These are phyloP conservation scores for Merodon equestris DNA, from an alignment of 2,888 invertebrate genomes.

Conservation along the genomic window DNA sequence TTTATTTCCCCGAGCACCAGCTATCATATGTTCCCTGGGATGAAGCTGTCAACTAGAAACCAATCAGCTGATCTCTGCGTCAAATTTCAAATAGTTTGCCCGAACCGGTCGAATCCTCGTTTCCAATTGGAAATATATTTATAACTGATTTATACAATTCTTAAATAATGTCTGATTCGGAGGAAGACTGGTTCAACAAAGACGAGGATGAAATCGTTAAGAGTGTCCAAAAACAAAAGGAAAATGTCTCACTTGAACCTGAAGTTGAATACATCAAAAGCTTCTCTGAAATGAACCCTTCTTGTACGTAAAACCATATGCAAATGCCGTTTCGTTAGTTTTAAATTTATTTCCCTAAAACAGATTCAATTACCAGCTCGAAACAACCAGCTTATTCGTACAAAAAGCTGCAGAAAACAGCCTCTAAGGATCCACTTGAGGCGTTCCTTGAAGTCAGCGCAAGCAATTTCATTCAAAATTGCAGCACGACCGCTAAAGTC, in stretches of 20 bases:
- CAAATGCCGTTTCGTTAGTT: not conserved
- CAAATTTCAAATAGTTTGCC: too few species aligned
- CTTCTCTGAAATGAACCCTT: constrained; percentile 53
- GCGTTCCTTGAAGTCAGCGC: constrained; percentile 72
- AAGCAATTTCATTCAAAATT: constrained; percentile 69
- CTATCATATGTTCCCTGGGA: too few species aligned
- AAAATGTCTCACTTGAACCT: constrained; percentile 46
- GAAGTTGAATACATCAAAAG: constrained; percentile 58
- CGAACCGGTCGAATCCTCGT: too few species aligned
- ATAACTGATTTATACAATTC: too few species aligned
- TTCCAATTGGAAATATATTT: too few species aligned
- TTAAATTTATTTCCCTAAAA: not conserved
- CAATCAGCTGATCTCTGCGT: too few species aligned
- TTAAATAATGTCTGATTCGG: constrained; percentile 69
- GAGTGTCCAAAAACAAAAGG: constrained; percentile 70
- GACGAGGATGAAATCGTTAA: constrained; percentile 76
- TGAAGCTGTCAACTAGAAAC: too few species aligned
- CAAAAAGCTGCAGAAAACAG: constrained; percentile 55
- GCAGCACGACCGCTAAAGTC: constrained; percentile 72
- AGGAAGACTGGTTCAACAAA: constrained; percentile 77
- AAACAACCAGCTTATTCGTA: constrained; percentile 17
- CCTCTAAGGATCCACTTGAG: constrained; percentile 71
- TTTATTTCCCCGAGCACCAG: too few species aligned
- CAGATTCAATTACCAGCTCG: too few species aligned
- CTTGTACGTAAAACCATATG: constrained; percentile 28